Evolutionary conservation across 2,888 invertebrate genomes (phyloP), one percentile per base, ranked within the genome.

Genomic region (Harpalus rufipes): DNA sequence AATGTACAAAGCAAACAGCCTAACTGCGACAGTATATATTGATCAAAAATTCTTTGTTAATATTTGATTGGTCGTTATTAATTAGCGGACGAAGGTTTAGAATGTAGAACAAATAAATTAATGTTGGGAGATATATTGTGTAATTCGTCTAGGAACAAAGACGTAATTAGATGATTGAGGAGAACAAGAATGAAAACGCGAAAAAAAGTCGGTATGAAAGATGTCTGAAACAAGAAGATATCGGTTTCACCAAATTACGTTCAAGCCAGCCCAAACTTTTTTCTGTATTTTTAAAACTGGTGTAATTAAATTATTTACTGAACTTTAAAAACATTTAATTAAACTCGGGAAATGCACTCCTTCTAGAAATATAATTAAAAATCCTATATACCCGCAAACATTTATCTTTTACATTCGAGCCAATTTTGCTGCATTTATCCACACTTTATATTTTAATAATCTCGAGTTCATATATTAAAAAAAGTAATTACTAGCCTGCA

Each of bases 231-330:
- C 44, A 51, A 51, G 12, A 51, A 51, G 44, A 51, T 51, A 51
- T 51, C 44, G 44, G 44, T 12, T 51, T 51, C 44, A 51, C 10
- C 10, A 51, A 51, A 51, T 51, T 51, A 51, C 44, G 12, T 51
- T 12, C 44, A 51, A 12, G 12, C 32, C 32, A 32, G 32, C 32
- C 32, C 4, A 51, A 32, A 65, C 8, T 65, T 65, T 25, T 32
- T 25, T 32, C 25, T 65, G 25, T 14, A 32, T 32, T 68, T 68
- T 68, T 39, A 68, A 68, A 68, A n/a, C 32, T 68, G 12, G 39
- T 68, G 68, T 68, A 68, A 68, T 68, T 68, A 68, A 68, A 68
- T 68, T 68, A 68, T 68, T 68, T 68, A 68, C 68, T 68, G 39
- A 68, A 25, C 68, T 68, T 68, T 65, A 32, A 68, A 68, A 32